phyloP scores from a whole-genome alignment of 2,888 invertebrate genomes.

The Rotaria macrura region DNA sequence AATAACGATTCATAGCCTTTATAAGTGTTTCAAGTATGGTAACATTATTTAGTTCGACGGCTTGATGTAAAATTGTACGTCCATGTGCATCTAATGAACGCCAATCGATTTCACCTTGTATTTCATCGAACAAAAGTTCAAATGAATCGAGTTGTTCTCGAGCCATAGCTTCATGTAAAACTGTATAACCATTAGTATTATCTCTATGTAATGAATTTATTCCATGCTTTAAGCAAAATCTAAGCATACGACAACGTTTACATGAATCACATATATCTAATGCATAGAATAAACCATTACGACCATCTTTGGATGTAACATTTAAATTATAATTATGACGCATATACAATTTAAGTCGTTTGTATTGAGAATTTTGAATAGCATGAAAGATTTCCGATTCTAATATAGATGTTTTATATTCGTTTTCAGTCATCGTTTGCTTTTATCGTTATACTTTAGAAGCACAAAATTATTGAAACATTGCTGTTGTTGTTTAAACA shows the following conservation, averaged over 20 bases:
- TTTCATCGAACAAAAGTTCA: not conserved
- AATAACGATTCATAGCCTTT: not conserved
- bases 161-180: constrained; percentile 21
- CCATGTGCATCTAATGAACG: constrained; percentile 12
- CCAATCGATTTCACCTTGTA: constrained; percentile 21
- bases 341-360: constrained; percentile 25
- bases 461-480: too few relatives aligned
- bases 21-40: constrained; percentile 13
- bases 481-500: too few relatives aligned
- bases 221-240: constrained; percentile 25
- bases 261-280: constrained; percentile 21
- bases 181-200: constrained; percentile 20
- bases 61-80: constrained; percentile 27
- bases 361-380: constrained; percentile 25
- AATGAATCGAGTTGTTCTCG: constrained; percentile 18
- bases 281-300: constrained; percentile 25
- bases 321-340: constrained; percentile 32
- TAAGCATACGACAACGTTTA: constrained; percentile 26
- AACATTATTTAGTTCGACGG: constrained; percentile 27
- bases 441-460: too few relatives aligned
- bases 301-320: constrained; percentile 22
- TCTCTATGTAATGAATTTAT: constrained; percentile 2
- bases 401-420: not conserved
- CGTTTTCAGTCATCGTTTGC: too few relatives aligned
- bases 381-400: constrained; percentile 24